Evolutionary conservation across 2,797 vertebrate genomes (phyloP).

Genomic region (Dendrocincla tyrannina): DNA sequence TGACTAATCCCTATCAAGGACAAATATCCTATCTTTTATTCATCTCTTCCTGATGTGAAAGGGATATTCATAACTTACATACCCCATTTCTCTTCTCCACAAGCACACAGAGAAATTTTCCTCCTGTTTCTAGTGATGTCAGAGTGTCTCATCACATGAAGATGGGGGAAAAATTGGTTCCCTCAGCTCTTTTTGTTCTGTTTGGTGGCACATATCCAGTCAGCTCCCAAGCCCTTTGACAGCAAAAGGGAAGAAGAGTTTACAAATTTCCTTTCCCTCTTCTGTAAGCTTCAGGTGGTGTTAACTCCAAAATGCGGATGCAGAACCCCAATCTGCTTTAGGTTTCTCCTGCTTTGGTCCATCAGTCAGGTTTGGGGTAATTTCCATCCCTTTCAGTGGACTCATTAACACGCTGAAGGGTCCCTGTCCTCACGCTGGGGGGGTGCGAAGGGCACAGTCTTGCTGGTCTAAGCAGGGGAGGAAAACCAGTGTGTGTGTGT

Average conservation of each 20-base stretch:
- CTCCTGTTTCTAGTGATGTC: background rate
- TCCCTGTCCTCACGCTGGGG: background rate
- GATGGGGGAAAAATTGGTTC: background rate
- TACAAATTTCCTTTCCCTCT: background rate
- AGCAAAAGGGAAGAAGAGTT: background rate
- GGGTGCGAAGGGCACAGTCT: background rate
- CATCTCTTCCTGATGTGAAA: conserved; percentile 2
- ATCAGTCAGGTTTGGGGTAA: background rate
- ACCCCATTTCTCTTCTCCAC: background rate
- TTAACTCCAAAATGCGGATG: background rate
- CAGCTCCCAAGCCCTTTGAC: background rate
- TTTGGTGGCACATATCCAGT: background rate
- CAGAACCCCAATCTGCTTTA: background rate
- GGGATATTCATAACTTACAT: conserved; percentile 16
- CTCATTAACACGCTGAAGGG: background rate
- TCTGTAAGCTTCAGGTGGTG: background rate
- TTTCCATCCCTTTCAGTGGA: background rate
- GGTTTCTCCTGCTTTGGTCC: background rate
- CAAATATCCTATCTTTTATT: conserved; percentile 37
- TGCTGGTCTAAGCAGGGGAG: background rate
- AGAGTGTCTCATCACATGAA: background rate
- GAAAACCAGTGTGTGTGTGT: background rate
- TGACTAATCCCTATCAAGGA: conserved; percentile 44
- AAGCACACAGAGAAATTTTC: background rate
- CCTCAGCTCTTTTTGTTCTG: background rate